Percentiles rank a stretch among this genome's conserved stretches.
These are phyloP conservation scores for Burhinus bistriatus DNA, from an alignment of 2,113 vertebrate species.

Conservation along the genomic window DNA sequence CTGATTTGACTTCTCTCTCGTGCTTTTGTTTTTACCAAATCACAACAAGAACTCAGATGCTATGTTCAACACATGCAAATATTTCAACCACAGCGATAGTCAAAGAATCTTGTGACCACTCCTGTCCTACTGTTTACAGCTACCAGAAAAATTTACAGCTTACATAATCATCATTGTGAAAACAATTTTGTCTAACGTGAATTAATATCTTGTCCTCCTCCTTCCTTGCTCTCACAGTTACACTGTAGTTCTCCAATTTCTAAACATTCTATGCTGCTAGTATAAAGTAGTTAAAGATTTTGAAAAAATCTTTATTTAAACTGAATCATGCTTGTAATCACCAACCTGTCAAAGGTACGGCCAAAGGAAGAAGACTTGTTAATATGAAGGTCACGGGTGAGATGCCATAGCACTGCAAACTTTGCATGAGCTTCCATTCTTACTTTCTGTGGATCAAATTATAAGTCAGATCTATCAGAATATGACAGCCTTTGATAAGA, in stretches of 20 bases:
- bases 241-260: not conserved
- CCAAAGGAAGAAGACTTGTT: slow-evolving; percentile 95
- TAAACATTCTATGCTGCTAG: not conserved
- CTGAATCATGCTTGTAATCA: not conserved
- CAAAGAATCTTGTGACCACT: not conserved
- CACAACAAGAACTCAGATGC: not conserved
- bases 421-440: slow-evolving; percentile 94
- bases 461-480: not conserved
- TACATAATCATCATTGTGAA: not conserved
- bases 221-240: not conserved
- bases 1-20: not conserved
- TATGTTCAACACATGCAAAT: not conserved
- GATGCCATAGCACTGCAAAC: slow-evolving; percentile 97
- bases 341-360: slow-evolving; percentile 96
- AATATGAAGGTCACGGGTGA: slow-evolving; percentile 94
- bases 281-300: not conserved
- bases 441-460: slow-evolving; percentile 78
- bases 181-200: not conserved
- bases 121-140: not conserved
- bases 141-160: not conserved
- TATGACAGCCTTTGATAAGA: not conserved
- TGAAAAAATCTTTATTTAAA: not conserved
- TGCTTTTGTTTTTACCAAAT: not conserved
- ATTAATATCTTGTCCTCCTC: not conserved
- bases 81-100: not conserved